Conservation (phyloP, 2,888 invertebrate species). For the Proisotoma minuta region DNA sequence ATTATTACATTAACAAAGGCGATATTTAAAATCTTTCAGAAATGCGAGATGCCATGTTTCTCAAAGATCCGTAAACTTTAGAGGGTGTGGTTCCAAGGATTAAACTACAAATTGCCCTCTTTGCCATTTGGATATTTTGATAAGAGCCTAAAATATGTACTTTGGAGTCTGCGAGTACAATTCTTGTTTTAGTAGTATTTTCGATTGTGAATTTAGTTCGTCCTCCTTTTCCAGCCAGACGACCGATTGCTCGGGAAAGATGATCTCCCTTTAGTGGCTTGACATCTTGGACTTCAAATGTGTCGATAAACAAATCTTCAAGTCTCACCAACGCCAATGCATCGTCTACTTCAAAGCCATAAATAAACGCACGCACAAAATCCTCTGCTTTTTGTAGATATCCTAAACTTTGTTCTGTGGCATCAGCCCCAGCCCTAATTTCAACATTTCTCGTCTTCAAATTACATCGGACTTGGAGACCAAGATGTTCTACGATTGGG, state of each 20-base stretch:
- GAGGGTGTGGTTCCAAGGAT: constrained; percentile 96
- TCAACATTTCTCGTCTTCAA: constrained; percentile 85
- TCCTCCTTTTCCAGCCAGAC: constrained; percentile 95
- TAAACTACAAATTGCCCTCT: constrained; percentile 90
- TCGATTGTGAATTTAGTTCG: constrained; percentile 97
- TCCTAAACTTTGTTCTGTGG: constrained; percentile 67
- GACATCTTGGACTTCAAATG: constrained; percentile 94
- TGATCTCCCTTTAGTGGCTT: constrained; percentile 94
- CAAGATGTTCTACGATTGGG: constrained; percentile 90
- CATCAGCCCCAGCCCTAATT: constrained; percentile 59
- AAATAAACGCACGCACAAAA: constrained; percentile 92
- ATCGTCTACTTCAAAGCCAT: constrained; percentile 96
- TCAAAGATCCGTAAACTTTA: constrained; percentile 93
- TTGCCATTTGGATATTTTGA: constrained; percentile 90
- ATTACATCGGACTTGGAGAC: constrained; percentile 91
- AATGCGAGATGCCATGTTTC: constrained; percentile 76
- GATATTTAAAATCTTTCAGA: constrained; percentile 70
- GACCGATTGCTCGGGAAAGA: constrained; percentile 89
- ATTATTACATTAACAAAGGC: no score
- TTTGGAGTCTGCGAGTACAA: constrained; percentile 93
- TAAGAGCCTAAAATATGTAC: constrained; percentile 96
- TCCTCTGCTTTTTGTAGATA: constrained; percentile 96
- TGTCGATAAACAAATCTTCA: constrained; percentile 94
- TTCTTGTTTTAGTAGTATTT: constrained; percentile 96
- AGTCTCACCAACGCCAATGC: constrained; percentile 87